These are phyloP conservation scores for Eupeodes latifasciatus DNA, from an alignment of 2,888 invertebrate species.

Conservation along the genomic window DNA sequence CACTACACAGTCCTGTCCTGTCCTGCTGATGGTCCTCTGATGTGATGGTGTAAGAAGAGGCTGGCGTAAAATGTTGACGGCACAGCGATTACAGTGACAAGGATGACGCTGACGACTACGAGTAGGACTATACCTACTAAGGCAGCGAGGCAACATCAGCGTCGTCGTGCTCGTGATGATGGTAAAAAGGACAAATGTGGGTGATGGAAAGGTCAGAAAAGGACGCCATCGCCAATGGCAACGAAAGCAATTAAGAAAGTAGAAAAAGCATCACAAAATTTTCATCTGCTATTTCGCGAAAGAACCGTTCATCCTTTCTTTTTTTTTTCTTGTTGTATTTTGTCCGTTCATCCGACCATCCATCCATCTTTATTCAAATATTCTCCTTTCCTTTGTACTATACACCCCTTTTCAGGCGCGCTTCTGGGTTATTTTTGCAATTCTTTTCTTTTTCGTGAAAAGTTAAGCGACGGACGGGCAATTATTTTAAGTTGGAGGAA, in stretches of 20 bases:
- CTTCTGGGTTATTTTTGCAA: background rate
- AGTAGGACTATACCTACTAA: slow-evolving; percentile 6
- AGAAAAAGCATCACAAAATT: slow-evolving; percentile 69
- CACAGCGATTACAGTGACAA: slow-evolving; percentile 74
- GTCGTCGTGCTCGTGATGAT: slow-evolving; percentile 55
- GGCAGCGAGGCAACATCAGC: slow-evolving; percentile 62
- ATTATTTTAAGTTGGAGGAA: background rate
- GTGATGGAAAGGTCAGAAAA: slow-evolving; percentile 73
- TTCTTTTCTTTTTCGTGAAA: background rate
- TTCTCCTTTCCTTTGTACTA: background rate
- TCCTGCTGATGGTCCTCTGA: slow-evolving; percentile 13
- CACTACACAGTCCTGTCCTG: background rate
- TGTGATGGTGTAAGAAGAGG: slow-evolving; percentile 58
- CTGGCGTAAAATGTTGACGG: slow-evolving; percentile 74
- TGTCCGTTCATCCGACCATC: slow-evolving; percentile 27
- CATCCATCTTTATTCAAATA: background rate
- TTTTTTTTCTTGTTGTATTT: background rate
- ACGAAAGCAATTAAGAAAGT: slow-evolving; percentile 74
- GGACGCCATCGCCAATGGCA: slow-evolving; percentile 52
- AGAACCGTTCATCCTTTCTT: slow-evolving; percentile 56
- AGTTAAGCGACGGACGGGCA: background rate
- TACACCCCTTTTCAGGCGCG: slow-evolving; percentile 10
- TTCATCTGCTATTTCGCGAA: slow-evolving; percentile 71
- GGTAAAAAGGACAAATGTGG: slow-evolving; percentile 74
- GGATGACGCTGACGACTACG: slow-evolving; percentile 71